Evolutionary conservation across 2,888 invertebrate genomes (phyloP), one percentile per base, ranked within the genome.

Genomic region (Polymixis lichenea): DNA sequence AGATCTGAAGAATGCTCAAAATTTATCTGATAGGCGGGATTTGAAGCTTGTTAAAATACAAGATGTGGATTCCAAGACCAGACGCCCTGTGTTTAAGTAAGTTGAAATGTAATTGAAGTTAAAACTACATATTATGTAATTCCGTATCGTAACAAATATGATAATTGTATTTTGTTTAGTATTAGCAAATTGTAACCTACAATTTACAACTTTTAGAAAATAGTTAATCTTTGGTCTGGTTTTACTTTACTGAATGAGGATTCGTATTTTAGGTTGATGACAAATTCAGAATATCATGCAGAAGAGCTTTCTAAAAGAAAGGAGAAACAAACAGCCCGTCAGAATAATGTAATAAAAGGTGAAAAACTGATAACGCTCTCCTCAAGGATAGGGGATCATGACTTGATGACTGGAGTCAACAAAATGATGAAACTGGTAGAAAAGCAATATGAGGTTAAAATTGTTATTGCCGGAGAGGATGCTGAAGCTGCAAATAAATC

Each of bases 1-100:
- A 1, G 97, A 98, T 46, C 84, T 98, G 46, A 97, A 97, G 83
- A 97, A 97, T 87, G 98, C 98, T 0, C 96, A 97, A 86, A 98
- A 97, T 91, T 88, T 98, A 78, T 97, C 98, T 0, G 96, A 97
- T 77, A 96, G 98, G 60, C 95, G 98, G 84, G 97, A 98, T 70
- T 94, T 98, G 80, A 98, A 97, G 90, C 94, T 98, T 76, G 96
- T 98, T 0, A 98, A 98, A 94, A 93, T 98, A 46, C 92, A 97
- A 81, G 98, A 98, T 92, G 92, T 97, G 8, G 98, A 98, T 92
- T 93, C 97, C 0, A 98, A 98, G 93, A 97, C 97, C 0, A 97
- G 97, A 53, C 96, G 98, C 62, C 97, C 98, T 19, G 94, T 98
- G 19, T 98, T 98, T 89, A 97, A 97, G 97, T 97, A 91, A 89